Evolutionary conservation across 2,888 invertebrate genomes (phyloP).

Genomic region (Megalurothrips usitatus): DNA sequence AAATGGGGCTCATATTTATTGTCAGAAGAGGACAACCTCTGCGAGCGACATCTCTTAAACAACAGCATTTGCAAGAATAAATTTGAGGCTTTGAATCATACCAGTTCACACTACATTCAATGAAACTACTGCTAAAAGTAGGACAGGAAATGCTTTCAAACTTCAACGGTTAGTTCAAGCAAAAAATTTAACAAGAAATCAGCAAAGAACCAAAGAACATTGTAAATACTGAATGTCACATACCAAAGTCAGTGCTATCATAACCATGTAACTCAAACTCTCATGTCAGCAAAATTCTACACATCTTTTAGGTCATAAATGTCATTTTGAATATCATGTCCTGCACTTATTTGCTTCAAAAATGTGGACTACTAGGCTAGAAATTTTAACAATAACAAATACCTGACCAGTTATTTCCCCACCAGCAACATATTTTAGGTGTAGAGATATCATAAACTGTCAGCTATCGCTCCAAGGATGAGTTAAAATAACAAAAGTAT

Average conservation of each 20-base stretch:
- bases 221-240: too few species aligned
- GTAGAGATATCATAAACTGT: slow-evolving; percentile 6
- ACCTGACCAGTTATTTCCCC: background rate
- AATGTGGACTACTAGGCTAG: background rate
- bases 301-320: too few species aligned
- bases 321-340: too few species aligned
- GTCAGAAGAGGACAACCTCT: slow-evolving; percentile 22
- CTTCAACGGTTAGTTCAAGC: too few species aligned
- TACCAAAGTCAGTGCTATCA: too few species aligned
- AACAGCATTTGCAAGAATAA: slow-evolving; percentile 16
- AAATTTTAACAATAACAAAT: background rate
- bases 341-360: background rate
- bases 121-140: background rate
- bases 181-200: too few species aligned
- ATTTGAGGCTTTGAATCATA: background rate
- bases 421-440: background rate
- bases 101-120: background rate
- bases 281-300: too few species aligned
- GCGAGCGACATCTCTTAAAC: slow-evolving; percentile 12
- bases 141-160: background rate
- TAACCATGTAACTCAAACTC: too few species aligned
- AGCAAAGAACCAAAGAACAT: too few species aligned
- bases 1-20: slow-evolving; percentile 21
- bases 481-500: slow-evolving; percentile 4
- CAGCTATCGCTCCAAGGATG: background rate